phyloP scores from a whole-genome alignment of 1,140 invertebrate genomes.

The Epicauta chinensis region DNA sequence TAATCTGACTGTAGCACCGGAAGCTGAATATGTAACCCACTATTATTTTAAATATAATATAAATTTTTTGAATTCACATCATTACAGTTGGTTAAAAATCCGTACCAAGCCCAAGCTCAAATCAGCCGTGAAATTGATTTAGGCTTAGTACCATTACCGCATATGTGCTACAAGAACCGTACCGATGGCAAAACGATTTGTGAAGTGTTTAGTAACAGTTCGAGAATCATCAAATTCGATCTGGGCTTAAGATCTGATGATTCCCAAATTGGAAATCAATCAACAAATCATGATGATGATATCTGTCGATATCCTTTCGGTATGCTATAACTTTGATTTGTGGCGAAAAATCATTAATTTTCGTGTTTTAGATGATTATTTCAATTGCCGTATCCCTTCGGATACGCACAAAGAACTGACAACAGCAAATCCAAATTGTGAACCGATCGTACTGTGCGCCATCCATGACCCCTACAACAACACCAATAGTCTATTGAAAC shows the following conservation, averaged over 20 bases:
- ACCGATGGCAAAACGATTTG: constrained; percentile 47
- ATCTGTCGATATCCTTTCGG: constrained; percentile 39
- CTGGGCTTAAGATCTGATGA: constrained; percentile 45
- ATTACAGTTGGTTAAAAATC: too few relatives aligned
- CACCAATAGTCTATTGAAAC: constrained; percentile 53
- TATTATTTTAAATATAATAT: too few relatives aligned
- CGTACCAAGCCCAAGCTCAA: too few relatives aligned
- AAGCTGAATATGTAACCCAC: too few relatives aligned
- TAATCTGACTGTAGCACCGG: too few relatives aligned
- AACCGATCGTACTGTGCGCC: constrained; percentile 59
- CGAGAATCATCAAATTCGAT: constrained; percentile 47
- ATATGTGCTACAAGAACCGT: constrained; percentile 51
- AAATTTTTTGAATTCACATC: too few relatives aligned
- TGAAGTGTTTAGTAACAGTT: constrained; percentile 55
- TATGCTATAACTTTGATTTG: constrained; percentile 6
- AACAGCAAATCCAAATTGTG: constrained; percentile 40
- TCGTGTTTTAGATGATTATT: constrained; percentile 44
- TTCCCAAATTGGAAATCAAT: constrained; percentile 36
- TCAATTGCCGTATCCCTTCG: constrained; percentile 51
- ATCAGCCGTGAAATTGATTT: not conserved
- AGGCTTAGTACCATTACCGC: constrained; percentile 45
- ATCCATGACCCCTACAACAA: constrained; percentile 60
- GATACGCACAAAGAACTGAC: constrained; percentile 25
- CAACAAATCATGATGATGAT: constrained; percentile 42
- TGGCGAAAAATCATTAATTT: not conserved